phyloP scores from a whole-genome alignment of 2,888 invertebrate genomes.

The Cinara cedri region DNA sequence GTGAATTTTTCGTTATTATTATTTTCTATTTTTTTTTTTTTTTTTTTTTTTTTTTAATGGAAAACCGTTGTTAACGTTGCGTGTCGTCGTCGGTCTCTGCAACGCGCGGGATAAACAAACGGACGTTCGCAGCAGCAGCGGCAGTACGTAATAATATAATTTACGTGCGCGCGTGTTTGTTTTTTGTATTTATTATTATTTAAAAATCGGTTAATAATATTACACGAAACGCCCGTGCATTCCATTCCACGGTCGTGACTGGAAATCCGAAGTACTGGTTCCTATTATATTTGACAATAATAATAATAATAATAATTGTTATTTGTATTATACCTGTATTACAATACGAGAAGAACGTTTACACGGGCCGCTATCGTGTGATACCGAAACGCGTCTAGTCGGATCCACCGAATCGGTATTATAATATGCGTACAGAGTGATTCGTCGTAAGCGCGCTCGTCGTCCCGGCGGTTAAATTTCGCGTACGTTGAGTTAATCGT shows the following conservation, averaged over 20 bases:
- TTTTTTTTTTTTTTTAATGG: slow-evolving; percentile 33
- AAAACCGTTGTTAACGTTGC: slow-evolving; percentile 35
- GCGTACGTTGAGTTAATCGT: too few species aligned
- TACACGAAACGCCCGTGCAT: slow-evolving; percentile 16
- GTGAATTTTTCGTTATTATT: not conserved
- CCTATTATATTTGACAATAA: slow-evolving; percentile 47
- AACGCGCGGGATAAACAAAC: slow-evolving; percentile 1
- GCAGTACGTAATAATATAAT: too few species aligned
- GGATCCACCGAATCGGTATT: not conserved
- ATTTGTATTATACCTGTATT: not conserved
- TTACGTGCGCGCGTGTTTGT: not conserved
- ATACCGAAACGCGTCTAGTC: not conserved
- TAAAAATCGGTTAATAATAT: slow-evolving; percentile 19
- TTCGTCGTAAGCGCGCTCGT: too few species aligned
- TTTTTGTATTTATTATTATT: slow-evolving; percentile 35
- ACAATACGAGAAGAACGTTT: too few species aligned
- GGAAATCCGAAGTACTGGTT: slow-evolving; percentile 37
- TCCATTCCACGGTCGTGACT: slow-evolving; percentile 46
- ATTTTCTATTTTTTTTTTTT: not conserved
- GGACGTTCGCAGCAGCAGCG: not conserved
- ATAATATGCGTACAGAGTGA: not conserved
- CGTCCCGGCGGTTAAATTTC: too few species aligned
- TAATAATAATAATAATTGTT: too few species aligned
- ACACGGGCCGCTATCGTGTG: not conserved
- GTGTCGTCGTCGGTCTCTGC: not conserved